Evolutionary conservation across 2,113 vertebrate genomes (phyloP), one percentile per base, ranked within the genome.

Genomic region (Bufo gargarizans): DNA sequence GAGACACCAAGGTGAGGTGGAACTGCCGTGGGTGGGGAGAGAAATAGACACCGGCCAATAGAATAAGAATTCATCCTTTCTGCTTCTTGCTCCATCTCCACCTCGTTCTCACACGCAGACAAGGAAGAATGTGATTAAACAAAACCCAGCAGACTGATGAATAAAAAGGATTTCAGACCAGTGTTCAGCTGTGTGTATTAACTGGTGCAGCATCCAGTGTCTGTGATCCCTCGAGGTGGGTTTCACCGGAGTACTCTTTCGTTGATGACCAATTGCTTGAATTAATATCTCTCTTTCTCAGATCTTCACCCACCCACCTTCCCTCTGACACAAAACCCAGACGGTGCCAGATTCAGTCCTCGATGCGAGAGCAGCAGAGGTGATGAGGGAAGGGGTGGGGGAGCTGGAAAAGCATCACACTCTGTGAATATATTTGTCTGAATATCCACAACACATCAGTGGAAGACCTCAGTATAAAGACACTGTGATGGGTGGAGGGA

Each of bases 1-100:
- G 95, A 96, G 95, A 95, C 95, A 96, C 95, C 94, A 95, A 96
- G 95, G 95, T 96, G 95, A 96, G 95, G 95, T 95, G 95, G 94
- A 95, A 95, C 93, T 90, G 93, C 91, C 91, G 95, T 94, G 95
- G 95, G 95, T 95, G 95, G 95, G 94, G 94, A 95, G 94, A 86
- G 59, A 88, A 67, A 67, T 22, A 92, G 87, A 92, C 93, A 93
- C 61, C 91, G 95, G 93, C 95, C 95, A 96, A 96, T 96, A 92
- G 94, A 92, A 93, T 91, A 86, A 71, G 92, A 94, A 94, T 93
- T 95, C 95, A 77, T 94, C 93, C 95, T 95, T 93, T 92, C 82
- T 65, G 91, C 86, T 93, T 88, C 91, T 89, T 93, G 91, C 91
- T 92, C 86, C 92, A 74, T 69, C 92, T 76, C 85, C 49, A 85